A percentile compares a stretch with the other conserved stretches of the same genome.
Evolutionary conservation across 1,140 invertebrate species (phyloP).

Genomic region (Stenopsyche tienmushanensis): DNA sequence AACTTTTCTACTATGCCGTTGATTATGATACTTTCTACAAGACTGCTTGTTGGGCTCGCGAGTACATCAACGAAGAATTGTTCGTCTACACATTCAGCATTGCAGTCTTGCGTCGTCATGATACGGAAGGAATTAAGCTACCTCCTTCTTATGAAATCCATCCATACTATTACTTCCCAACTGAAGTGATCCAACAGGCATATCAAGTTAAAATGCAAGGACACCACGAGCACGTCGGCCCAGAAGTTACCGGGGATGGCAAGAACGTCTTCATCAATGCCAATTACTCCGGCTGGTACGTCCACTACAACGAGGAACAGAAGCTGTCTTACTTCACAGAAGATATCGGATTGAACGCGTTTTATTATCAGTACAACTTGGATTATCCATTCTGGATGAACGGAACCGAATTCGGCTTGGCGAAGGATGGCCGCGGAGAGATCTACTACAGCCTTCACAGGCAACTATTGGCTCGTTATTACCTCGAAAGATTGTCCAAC

Average conservation of each 20-base stretch:
- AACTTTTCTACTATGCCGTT: conserved; percentile 69
- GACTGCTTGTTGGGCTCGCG: conserved; percentile 63
- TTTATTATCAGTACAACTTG: conserved; percentile 66
- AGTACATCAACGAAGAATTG: conserved; percentile 62
- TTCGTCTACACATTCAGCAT: conserved; percentile 64
- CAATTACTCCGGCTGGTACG: conserved; percentile 59
- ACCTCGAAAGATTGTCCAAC: conserved; percentile 68
- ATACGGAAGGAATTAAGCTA: conserved; percentile 60
- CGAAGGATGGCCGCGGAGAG: conserved; percentile 62
- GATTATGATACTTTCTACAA: conserved; percentile 61
- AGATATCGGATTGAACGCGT: conserved; percentile 69
- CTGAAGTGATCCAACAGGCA: conserved; percentile 60
- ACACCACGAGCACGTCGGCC: conserved; percentile 48
- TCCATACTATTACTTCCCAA: conserved; percentile 64
- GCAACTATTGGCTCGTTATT: conserved; percentile 65
- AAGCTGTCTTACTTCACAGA: conserved; percentile 72
- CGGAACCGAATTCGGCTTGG: conserved; percentile 52
- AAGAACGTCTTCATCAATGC: conserved; percentile 52
- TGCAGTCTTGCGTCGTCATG: conserved; percentile 61
- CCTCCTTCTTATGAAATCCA: conserved; percentile 70
- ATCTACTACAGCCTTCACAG: conserved; percentile 62
- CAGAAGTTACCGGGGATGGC: conserved; percentile 50
- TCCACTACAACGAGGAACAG: conserved; percentile 53
- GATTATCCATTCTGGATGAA: conserved; percentile 64
- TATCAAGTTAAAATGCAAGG: conserved; percentile 59